These are phyloP conservation scores for Intellagama lesueurii DNA, from an alignment of 2,797 vertebrate genomes.

Conservation along the genomic window DNA sequence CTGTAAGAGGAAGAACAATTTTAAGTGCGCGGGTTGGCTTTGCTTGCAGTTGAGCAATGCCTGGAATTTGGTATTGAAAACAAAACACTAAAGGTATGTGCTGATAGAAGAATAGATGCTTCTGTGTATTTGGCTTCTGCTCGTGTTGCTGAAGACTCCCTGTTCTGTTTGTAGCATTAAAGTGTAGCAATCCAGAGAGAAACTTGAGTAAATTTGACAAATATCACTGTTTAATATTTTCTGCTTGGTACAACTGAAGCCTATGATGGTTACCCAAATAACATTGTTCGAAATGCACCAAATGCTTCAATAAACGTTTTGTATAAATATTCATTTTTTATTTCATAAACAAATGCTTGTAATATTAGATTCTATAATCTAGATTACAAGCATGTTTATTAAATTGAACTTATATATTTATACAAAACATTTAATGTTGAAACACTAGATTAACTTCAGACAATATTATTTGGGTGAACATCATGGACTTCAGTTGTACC, in stretches of 20 bases:
- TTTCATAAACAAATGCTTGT: not conserved
- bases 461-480: not conserved
- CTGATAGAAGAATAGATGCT: constrained; percentile 17
- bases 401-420: not conserved
- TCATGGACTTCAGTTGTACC: not conserved
- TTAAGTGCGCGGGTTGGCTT: constrained; percentile 21
- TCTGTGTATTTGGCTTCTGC: constrained; percentile 29
- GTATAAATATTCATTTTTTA: not conserved
- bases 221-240: not conserved
- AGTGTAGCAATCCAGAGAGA: not conserved
- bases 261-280: not conserved
- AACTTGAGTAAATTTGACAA: not conserved
- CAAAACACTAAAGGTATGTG: not conserved
- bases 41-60: constrained; percentile 30
- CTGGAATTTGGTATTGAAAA: constrained; percentile 25
- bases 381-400: not conserved
- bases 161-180: not conserved
- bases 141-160: constrained; percentile 2
- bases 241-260: not conserved
- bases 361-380: too few species aligned
- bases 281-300: not conserved
- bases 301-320: not conserved
- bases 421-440: not conserved
- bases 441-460: not conserved
- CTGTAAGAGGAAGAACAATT: not conserved